These are phyloP conservation scores for Limenitis camilla DNA, from an alignment of 2,888 invertebrate genomes.

Conservation along the genomic window DNA sequence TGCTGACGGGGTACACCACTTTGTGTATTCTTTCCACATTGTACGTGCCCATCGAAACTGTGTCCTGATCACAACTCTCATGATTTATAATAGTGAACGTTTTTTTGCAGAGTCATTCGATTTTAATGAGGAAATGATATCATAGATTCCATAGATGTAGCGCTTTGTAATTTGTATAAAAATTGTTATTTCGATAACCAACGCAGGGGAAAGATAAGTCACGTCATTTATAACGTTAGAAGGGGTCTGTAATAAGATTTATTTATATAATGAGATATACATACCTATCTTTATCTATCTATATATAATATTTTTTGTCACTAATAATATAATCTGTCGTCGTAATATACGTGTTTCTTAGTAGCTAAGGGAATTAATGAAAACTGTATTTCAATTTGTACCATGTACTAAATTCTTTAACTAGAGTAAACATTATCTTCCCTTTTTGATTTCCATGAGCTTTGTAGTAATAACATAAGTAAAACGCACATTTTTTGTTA, in stretches of 20 bases:
- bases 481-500: conserved; percentile 45
- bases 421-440: too few species aligned
- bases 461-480: conserved; percentile 23
- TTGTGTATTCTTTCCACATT: conserved; percentile 32
- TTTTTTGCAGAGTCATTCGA: conserved; percentile 56
- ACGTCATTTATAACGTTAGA: too few species aligned
- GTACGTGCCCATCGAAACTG: conserved; percentile 43
- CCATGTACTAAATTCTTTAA: too few species aligned
- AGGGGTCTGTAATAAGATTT: too few species aligned
- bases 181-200: conserved; percentile 24
- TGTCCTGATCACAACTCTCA: conserved; percentile 55
- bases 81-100: conserved; percentile 58
- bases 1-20: conserved; percentile 42
- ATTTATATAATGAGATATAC: too few species aligned
- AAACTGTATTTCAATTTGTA: too few species aligned
- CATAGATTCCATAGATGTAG: conserved; percentile 40
- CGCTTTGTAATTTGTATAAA: conserved; percentile 57
- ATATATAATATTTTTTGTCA: too few species aligned
- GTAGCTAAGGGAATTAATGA: conserved; percentile 17
- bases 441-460: neutral
- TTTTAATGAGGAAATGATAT: conserved; percentile 61
- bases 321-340: too few species aligned
- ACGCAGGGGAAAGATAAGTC: neutral
- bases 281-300: too few species aligned
- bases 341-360: too few species aligned